These are phyloP conservation scores for Serinus canaria DNA, from an alignment of 2,113 vertebrate species.

Conservation along the genomic window DNA sequence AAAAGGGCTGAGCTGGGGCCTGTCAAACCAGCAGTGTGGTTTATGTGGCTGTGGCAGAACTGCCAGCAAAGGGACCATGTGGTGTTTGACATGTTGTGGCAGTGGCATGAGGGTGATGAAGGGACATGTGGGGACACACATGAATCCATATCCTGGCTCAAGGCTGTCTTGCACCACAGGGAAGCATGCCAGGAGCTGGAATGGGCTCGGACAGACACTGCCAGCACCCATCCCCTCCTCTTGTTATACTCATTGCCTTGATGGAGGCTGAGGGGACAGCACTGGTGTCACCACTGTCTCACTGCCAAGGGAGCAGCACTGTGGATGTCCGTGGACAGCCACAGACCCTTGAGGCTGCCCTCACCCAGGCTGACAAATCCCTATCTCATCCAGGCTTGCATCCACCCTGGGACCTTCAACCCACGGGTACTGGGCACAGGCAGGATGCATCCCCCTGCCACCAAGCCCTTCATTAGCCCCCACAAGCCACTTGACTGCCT, in stretches of 20 bases:
- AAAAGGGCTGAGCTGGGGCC: conserved; percentile 28
- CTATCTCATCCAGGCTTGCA: background rate
- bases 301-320: background rate
- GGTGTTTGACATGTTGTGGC: background rate
- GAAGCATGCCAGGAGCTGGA: background rate
- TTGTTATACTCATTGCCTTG: background rate
- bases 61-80: background rate
- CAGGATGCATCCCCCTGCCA: background rate
- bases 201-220: background rate
- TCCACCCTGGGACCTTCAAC: background rate
- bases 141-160: rapidly evolving
- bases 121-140: background rate
- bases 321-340: background rate
- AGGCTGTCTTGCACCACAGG: background rate
- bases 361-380: background rate
- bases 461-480: background rate
- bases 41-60: conserved; percentile 12
- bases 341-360: background rate
- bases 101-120: background rate
- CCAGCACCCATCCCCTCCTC: background rate
- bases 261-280: background rate
- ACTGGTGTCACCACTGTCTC: background rate
- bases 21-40: conserved; percentile 22
- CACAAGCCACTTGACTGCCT: background rate
- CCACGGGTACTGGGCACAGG: background rate